A percentile compares a stretch with the other conserved stretches of the same genome.
phyloP scores from a whole-genome alignment of 2,113 vertebrate species.

The Ranitomeya variabilis region DNA sequence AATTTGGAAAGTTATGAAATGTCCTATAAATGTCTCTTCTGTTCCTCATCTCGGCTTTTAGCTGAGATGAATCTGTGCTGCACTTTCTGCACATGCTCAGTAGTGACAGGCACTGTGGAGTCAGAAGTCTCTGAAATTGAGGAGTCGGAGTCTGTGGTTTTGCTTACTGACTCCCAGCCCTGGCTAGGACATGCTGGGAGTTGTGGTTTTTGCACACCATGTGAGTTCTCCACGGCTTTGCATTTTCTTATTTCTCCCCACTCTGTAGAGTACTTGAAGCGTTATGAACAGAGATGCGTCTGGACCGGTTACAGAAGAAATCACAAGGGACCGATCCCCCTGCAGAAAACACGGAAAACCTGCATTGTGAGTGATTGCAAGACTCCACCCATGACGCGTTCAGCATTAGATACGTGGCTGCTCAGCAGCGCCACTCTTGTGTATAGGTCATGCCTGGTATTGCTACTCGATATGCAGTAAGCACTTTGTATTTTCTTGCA shows the following conservation, averaged over 20 bases:
- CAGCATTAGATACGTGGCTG: no score
- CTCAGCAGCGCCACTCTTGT: background rate
- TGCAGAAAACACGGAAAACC: conserved; percentile 83
- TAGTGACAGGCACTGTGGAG: no score
- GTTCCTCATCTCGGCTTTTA: no score
- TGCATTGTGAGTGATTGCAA: conserved; percentile 77
- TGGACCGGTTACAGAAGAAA: conserved; percentile 86
- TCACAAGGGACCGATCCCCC: conserved; percentile 83
- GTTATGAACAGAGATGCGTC: conserved; percentile 75
- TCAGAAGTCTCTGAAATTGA: no score
- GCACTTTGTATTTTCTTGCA: conserved; percentile 60
- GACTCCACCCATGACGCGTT: no score
- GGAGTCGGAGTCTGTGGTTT: no score
- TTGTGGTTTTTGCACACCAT: background rate
- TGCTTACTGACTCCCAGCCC: no score
- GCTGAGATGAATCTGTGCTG: no score
- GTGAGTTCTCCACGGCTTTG: background rate
- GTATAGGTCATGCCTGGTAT: background rate
- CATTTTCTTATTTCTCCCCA: background rate
- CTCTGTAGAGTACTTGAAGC: conserved; percentile 78
- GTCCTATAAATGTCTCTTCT: no score
- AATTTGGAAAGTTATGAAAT: no score
- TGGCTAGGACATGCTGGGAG: background rate
- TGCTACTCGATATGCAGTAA: background rate
- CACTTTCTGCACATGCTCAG: no score